Conservation (phyloP, 2,113 vertebrate genomes). For the Elachura formosa region DNA sequence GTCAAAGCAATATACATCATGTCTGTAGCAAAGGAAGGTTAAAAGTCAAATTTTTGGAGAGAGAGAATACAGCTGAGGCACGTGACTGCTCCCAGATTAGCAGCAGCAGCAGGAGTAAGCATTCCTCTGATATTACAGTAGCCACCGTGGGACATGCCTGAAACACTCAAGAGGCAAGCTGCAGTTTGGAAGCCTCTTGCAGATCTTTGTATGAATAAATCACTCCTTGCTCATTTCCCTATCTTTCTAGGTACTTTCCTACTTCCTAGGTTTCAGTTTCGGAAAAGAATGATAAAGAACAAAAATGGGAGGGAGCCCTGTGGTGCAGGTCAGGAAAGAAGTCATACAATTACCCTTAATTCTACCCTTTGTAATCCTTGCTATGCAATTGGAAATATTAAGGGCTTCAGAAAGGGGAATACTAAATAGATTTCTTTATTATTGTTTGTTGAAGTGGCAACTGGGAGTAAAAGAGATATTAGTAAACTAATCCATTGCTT, state of each 20-base stretch:
- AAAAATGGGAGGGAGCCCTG: not conserved
- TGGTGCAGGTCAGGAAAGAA: not conserved
- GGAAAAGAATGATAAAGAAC: not conserved
- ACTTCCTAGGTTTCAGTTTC: not conserved
- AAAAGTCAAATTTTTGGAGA: constrained; percentile 62
- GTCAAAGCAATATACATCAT: constrained; percentile 56
- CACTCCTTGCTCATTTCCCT: not conserved
- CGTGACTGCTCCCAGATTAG: constrained; percentile 45
- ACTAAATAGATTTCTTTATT: not conserved
- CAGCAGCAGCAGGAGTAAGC: constrained; percentile 47
- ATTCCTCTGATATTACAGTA: constrained; percentile 54
- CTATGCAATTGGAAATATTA: not conserved
- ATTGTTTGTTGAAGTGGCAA: not conserved
- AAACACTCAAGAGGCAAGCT: not conserved
- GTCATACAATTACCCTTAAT: not conserved
- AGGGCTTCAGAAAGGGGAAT: not conserved
- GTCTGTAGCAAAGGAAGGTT: constrained; percentile 43
- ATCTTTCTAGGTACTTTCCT: not conserved
- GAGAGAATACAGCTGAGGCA: constrained; percentile 9
- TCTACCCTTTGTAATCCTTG: not conserved
- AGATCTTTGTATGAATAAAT: not conserved
- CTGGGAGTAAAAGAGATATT: not conserved
- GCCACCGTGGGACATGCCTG: constrained; percentile 16
- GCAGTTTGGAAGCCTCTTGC: not conserved
- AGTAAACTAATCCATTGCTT: not conserved